Evolutionary conservation across 1,140 invertebrate genomes (phyloP).

Genomic region (Drosophila elegans): DNA sequence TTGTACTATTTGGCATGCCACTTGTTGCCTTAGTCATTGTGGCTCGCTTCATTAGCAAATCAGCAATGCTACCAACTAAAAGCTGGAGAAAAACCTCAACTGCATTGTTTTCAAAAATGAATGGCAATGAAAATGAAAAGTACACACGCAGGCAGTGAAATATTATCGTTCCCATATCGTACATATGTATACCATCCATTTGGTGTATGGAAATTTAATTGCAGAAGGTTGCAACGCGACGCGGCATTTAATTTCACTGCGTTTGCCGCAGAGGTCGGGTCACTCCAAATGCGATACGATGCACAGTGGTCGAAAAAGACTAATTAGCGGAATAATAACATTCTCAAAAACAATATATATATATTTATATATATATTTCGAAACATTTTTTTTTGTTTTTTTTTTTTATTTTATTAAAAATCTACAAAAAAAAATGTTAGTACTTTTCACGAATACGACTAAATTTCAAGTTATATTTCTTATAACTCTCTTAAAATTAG

Average conservation of each 20-base stretch:
- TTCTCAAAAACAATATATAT: too few species aligned
- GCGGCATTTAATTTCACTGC: slow-evolving; percentile 59
- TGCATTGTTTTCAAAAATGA: slow-evolving; percentile 75
- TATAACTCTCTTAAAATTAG: too few species aligned
- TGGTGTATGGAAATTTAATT: slow-evolving; percentile 69
- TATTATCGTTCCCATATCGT: slow-evolving; percentile 32
- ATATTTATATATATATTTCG: too few species aligned
- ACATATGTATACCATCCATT: not conserved
- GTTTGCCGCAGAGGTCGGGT: slow-evolving; percentile 59
- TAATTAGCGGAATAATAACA: too few species aligned
- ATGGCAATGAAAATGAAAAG: slow-evolving; percentile 78
- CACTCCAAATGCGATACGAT: slow-evolving; percentile 51
- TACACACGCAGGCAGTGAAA: slow-evolving; percentile 40
- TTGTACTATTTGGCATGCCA: slow-evolving; percentile 3
- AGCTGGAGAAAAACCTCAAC: slow-evolving; percentile 59
- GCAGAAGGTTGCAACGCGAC: slow-evolving; percentile 58
- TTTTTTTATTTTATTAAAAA: too few species aligned
- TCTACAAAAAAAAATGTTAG: too few species aligned
- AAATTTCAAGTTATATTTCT: too few species aligned
- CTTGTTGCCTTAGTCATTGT: slow-evolving; percentile 35
- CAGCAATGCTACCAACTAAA: slow-evolving; percentile 34
- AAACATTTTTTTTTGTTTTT: too few species aligned
- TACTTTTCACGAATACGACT: too few species aligned
- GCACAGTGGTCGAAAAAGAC: too few species aligned
- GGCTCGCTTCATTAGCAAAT: slow-evolving; percentile 51